Evolutionary conservation across 1,140 invertebrate genomes (phyloP).

Genomic region (Heliconius melpomene): DNA sequence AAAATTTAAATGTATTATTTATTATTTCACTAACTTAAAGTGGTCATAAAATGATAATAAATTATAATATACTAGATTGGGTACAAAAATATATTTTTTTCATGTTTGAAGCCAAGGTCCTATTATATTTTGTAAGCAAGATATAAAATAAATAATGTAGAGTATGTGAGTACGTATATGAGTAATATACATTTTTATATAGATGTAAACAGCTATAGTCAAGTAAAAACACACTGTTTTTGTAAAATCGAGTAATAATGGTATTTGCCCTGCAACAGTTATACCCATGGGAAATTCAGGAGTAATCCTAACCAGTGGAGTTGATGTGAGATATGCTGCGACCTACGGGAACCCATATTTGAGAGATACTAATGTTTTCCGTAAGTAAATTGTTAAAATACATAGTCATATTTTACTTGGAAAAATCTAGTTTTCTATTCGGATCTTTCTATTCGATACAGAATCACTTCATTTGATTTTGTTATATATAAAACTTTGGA

Average conservation of each 20-base stretch:
- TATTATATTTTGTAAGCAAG: neutral
- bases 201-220: neutral
- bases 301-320: conserved; percentile 72
- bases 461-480: too few relatives aligned
- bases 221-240: conserved; percentile 18
- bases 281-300: conserved; percentile 68
- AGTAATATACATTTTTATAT: neutral
- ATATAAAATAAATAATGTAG: neutral
- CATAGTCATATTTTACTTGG: neutral
- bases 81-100: too few relatives aligned
- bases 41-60: too few relatives aligned
- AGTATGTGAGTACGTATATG: too few relatives aligned
- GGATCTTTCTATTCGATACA: too few relatives aligned
- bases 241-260: conserved; percentile 19
- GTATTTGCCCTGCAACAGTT: conserved; percentile 45
- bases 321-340: conserved; percentile 93
- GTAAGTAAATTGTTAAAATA: conserved; percentile 49
- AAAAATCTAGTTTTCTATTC: neutral
- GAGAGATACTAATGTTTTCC: conserved; percentile 72
- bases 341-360: conserved; percentile 95
- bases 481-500: too few relatives aligned
- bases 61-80: too few relatives aligned
- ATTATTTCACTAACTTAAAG: too few relatives aligned
- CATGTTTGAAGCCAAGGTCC: too few relatives aligned
- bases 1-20: neutral